These are phyloP conservation scores for Lacerta bilineata DNA, from an alignment of 2,797 vertebrate species.

Conservation along the genomic window DNA sequence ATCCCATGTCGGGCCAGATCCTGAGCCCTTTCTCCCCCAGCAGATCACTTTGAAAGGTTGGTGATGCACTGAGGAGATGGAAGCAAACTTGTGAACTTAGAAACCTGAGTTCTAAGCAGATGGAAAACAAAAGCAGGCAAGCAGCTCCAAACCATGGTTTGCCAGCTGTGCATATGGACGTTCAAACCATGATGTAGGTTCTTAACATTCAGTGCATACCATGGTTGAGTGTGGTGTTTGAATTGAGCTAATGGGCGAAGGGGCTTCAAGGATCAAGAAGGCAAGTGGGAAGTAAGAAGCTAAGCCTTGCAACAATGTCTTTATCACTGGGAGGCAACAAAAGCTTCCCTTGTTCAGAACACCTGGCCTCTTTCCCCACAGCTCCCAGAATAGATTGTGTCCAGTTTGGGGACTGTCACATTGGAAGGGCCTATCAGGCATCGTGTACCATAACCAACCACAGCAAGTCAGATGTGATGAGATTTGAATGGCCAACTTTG, in stretches of 20 bases:
- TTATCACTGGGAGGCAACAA: too few relatives aligned
- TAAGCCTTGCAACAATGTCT: not conserved
- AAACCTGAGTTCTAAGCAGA: not conserved
- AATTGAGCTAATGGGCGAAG: not conserved
- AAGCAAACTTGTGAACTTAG: not conserved
- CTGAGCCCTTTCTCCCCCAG: too few relatives aligned
- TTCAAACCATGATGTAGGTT: too few relatives aligned
- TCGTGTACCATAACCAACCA: conserved; percentile 90
- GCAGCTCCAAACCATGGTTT: not conserved
- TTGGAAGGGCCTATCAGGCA: conserved; percentile 76
- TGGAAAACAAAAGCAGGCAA: not conserved
- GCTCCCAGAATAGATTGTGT: conserved; percentile 80
- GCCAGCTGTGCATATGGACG: not conserved
- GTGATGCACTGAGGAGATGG: not conserved
- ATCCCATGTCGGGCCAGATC: too few relatives aligned
- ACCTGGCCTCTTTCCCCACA: conserved; percentile 58
- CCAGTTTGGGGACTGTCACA: conserved; percentile 86
- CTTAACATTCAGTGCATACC: too few relatives aligned
- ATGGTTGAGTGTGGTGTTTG: too few relatives aligned
- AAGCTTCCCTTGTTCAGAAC: not conserved
- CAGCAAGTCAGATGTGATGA: conserved; percentile 79
- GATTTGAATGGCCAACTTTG: conserved; percentile 88
- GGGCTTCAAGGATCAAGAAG: not conserved
- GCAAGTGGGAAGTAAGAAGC: not conserved
- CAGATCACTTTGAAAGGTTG: too few relatives aligned